These are phyloP conservation scores for Prolemur simus DNA, from an alignment of 2,113 vertebrate genomes.

Conservation along the genomic window DNA sequence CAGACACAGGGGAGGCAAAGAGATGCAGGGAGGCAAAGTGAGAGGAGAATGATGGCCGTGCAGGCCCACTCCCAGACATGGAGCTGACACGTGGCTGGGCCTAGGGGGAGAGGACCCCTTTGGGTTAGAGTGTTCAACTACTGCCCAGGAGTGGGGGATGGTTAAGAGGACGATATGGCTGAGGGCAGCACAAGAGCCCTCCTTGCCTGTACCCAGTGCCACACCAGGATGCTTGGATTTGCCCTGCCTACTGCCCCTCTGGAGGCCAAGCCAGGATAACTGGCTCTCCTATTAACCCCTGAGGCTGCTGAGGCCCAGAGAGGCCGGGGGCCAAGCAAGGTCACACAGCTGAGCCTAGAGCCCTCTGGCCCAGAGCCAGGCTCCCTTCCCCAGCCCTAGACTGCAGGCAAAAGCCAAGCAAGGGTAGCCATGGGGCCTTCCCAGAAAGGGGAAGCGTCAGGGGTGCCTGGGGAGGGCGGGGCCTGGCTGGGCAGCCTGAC, in stretches of 20 bases:
- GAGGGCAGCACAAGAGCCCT: not conserved
- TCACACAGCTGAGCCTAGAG: not conserved
- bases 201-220: not conserved
- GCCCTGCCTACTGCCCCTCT: not conserved
- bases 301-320: not conserved
- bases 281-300: not conserved
- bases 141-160: not conserved
- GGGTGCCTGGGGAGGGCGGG: constrained; percentile 32
- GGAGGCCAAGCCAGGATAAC: not conserved
- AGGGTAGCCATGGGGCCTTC: constrained; percentile 27
- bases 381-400: not conserved
- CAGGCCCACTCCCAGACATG: not conserved
- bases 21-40: not conserved
- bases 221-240: not conserved
- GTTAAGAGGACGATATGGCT: not conserved
- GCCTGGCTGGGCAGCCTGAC: constrained; percentile 58
- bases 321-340: not conserved
- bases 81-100: not conserved
- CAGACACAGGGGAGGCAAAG: not conserved
- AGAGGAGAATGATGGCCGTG: fast-evolving
- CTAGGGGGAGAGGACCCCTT: not conserved
- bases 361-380: not conserved
- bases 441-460: constrained; percentile 71
- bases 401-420: not conserved
- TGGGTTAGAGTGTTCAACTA: not conserved